Base-by-base conservation (phyloP, 2,888 invertebrate species). In the Dicyrtoma fusca region DNA sequence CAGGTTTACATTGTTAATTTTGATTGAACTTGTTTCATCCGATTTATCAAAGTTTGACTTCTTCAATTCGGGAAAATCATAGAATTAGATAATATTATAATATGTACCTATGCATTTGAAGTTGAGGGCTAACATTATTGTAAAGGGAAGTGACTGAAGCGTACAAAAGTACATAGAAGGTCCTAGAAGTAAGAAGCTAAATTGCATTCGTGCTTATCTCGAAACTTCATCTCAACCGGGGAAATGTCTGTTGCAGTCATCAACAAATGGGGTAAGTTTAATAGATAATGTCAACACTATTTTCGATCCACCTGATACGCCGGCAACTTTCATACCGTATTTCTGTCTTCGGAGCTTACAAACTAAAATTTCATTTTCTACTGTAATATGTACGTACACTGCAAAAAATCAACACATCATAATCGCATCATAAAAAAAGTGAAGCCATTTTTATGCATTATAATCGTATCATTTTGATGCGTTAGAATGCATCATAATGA, bases 241-340 rank as follows among this genome's bases (percentile, higher is more conserved):
- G 17, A 69, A 69, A 69, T 64, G 69, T 34, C 69, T 57, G 59
- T 45, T 62, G 42, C 34, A 73, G 53, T 65, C 63, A 66, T 57
- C 59, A 72, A 72, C 49, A 47, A 66, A 57, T 45, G 65, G 65
- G 44, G 66, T 57, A 66, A 59, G 63, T 68, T 73, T 53, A 69
- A 73, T 26, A 65, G 69, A 65, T 73, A 65, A 51, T 64, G 65
- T 73, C 73, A 73, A 73, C 62, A 73, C 47, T 17, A 65, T 65
- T 69, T 65, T 61, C 19, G 59, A 19, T 57, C 21, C 42, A 44
- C 66, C 64, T 55, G 55, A 53, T 57, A 69, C 17, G 57, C 10
- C 13, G 59, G 45, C 57, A 57, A 44, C 23, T 47, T 25, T 47
- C 62, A 69, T 26, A 19, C 17, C n/a, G 4, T 55, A 55, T 17